phyloP scores from a whole-genome alignment of 2,797 vertebrate species.

The Notoglanidium macrostoma region DNA sequence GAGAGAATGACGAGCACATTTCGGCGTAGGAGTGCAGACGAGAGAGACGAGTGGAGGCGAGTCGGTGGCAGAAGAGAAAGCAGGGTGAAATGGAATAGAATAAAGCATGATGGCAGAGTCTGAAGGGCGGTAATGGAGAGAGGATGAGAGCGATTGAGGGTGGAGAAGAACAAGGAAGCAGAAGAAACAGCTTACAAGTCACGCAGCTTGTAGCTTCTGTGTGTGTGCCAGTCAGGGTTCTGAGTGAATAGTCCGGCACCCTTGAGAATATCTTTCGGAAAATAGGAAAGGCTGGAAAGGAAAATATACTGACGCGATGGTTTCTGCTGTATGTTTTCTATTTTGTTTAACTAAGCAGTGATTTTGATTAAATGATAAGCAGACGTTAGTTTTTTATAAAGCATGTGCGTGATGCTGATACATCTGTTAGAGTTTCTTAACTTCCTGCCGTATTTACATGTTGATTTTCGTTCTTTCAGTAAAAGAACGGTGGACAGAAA shows the following conservation, averaged over 20 bases:
- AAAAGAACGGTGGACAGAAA: background rate
- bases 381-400: background rate
- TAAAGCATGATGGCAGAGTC: background rate
- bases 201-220: background rate
- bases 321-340: background rate
- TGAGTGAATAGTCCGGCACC: background rate
- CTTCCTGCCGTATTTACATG: background rate
- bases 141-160: background rate
- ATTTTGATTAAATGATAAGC: background rate
- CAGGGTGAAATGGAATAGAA: background rate
- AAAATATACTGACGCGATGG: background rate
- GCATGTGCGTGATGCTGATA: background rate
- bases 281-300: background rate
- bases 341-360: background rate
- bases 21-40: conserved; percentile 8
- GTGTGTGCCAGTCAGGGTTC: conserved; percentile 2
- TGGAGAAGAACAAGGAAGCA: background rate
- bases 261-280: background rate
- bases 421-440: background rate
- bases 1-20: conserved; percentile 4
- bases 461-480: background rate
- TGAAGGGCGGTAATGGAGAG: background rate
- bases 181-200: background rate
- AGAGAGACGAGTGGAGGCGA: conserved; percentile 13
- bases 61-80: background rate